Conservation (phyloP, 1,140 invertebrate genomes). For the Elymnias hypermnestra region DNA sequence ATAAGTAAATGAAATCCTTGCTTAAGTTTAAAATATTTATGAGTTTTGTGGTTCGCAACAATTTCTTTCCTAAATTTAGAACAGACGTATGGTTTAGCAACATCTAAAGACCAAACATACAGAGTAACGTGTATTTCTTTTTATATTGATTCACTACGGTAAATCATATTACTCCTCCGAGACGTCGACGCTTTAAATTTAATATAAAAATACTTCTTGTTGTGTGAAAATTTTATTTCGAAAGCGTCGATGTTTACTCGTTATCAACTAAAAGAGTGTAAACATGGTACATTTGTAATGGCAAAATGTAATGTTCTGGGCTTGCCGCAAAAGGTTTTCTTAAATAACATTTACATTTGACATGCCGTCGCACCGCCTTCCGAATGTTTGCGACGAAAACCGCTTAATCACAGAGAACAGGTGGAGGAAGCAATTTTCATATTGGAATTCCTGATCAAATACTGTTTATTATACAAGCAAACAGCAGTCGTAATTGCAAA, state of each 20-base stretch:
- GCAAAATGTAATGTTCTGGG: conserved; percentile 55
- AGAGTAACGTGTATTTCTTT: too few species aligned
- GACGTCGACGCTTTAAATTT: too few species aligned
- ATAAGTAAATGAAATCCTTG: too few species aligned
- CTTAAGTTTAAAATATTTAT: too few species aligned
- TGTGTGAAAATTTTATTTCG: conserved; percentile 8
- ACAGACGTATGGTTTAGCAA: too few species aligned
- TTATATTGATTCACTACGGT: too few species aligned
- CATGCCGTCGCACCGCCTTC: conserved; percentile 29
- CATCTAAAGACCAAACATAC: too few species aligned
- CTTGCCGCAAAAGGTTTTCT: conserved; percentile 50
- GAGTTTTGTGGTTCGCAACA: too few species aligned
- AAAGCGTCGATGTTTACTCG: conserved; percentile 18
- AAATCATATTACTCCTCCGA: too few species aligned
- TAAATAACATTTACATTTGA: conserved; percentile 62
- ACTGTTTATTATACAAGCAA: conserved; percentile 11
- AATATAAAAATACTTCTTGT: conserved; percentile 2
- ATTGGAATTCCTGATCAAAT: conserved; percentile 34
- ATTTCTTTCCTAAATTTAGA: too few species aligned
- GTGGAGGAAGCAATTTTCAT: conserved; percentile 62
- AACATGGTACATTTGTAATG: conserved; percentile 24
- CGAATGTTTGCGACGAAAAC: conserved; percentile 47
- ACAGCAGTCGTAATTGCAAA: conserved; percentile 4
- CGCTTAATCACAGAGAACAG: conserved; percentile 70
- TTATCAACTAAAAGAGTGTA: conserved; percentile 15